Conservation (phyloP, 1,140 invertebrate species). For the Paramacrobiotus metropolitanus region DNA sequence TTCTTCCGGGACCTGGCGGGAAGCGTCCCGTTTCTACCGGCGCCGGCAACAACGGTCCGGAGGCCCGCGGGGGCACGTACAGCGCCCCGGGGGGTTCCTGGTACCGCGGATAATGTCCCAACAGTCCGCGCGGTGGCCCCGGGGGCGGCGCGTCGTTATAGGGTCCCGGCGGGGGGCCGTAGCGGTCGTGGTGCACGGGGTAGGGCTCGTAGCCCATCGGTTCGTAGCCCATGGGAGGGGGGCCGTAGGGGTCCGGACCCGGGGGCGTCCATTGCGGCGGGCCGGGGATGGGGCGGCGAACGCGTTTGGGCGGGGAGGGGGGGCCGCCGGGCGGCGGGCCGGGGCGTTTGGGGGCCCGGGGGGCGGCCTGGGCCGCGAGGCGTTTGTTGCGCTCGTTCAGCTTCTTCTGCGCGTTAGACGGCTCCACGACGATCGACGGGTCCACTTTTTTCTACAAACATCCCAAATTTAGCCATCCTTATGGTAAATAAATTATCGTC, state of each 20-base stretch:
- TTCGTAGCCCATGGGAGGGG: neutral
- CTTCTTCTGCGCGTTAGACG: neutral
- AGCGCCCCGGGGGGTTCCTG: neutral
- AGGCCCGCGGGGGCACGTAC: too few species aligned
- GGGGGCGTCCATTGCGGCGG: too few species aligned
- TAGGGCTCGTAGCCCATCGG: neutral
- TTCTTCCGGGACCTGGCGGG: neutral
- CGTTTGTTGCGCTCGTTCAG: too few species aligned
- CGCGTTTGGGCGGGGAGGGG: too few species aligned
- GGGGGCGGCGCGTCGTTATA: neutral
- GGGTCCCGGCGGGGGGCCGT: neutral
- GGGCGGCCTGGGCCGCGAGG: too few species aligned
- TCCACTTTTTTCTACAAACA: neutral
- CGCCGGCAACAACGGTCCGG: too few species aligned
- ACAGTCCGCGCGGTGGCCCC: neutral
- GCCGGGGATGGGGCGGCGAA: too few species aligned
- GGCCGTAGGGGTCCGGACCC: neutral
- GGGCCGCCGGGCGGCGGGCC: too few species aligned
- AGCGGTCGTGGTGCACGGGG: too few species aligned
- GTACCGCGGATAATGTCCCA: neutral
- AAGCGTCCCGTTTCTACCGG: neutral
- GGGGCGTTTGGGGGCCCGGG: too few species aligned
- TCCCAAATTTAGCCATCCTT: too few species aligned
- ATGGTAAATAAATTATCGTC: too few species aligned
- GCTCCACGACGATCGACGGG: neutral